These are phyloP conservation scores for Eretmodus cyanostictus DNA, from an alignment of 2,113 vertebrate genomes.

Conservation along the genomic window DNA sequence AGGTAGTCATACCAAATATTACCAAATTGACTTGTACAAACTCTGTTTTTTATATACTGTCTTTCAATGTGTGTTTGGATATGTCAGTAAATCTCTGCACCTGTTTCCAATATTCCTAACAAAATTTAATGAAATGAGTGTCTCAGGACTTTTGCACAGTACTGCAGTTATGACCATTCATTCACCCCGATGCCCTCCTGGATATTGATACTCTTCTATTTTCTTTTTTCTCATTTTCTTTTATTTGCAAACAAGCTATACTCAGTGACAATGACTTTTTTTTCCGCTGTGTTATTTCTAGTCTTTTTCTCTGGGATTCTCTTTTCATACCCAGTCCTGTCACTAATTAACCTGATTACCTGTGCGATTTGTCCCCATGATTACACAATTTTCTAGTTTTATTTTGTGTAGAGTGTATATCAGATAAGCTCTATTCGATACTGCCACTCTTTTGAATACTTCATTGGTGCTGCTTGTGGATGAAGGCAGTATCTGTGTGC, in stretches of 20 bases:
- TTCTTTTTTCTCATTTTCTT: neutral
- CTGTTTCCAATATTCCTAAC: neutral
- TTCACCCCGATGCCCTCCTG: neutral
- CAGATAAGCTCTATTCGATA: neutral
- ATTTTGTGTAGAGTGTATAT: neutral
- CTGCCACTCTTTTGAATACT: neutral
- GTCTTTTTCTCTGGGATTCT: neutral
- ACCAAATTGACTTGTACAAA: neutral
- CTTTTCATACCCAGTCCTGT: neutral
- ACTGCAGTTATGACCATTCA: neutral
- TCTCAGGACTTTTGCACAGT: neutral
- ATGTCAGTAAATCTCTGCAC: neutral
- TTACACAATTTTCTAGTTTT: neutral
- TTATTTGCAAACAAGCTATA: neutral
- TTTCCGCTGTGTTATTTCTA: neutral
- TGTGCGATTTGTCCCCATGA: neutral
- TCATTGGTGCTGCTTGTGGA: neutral
- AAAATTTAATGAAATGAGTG: neutral
- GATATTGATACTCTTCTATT: neutral
- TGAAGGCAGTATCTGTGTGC: neutral
- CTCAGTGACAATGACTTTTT: neutral
- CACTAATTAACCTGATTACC: neutral
- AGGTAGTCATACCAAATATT: neutral
- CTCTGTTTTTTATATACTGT: neutral
- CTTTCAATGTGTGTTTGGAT: neutral